phyloP scores from a whole-genome alignment of 2,797 vertebrate genomes.

The Megalops cyprinoides region DNA sequence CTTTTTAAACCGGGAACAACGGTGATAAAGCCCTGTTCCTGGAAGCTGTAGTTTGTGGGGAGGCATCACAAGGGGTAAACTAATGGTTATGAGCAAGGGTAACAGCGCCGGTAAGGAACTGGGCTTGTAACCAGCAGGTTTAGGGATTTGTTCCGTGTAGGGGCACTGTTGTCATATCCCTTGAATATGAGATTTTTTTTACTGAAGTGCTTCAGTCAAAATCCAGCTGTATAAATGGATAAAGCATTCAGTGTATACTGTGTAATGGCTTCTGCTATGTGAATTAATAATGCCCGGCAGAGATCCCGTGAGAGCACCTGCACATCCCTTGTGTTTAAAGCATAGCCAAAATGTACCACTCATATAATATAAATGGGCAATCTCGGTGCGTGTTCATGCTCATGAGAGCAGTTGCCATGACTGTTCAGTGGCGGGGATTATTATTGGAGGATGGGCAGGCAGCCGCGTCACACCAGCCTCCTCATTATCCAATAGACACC shows the following conservation, averaged over 20 bases:
- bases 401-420: slow-evolving; percentile 13
- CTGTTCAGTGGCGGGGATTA: slow-evolving; percentile 41
- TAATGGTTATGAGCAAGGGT: background rate
- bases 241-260: background rate
- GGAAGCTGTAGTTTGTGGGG: slow-evolving; percentile 34
- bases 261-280: background rate
- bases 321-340: background rate
- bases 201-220: background rate
- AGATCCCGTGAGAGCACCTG: background rate
- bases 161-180: background rate
- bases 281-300: background rate
- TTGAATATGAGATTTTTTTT: background rate
- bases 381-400: background rate
- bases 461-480: slow-evolving; percentile 60
- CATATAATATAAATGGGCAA: too few species aligned
- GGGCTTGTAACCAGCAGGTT: background rate
- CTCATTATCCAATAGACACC: slow-evolving; percentile 69
- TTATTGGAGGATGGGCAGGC: slow-evolving; percentile 60
- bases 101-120: slow-evolving; percentile 9
- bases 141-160: background rate
- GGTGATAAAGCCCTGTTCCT: slow-evolving; percentile 17
- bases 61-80: background rate
- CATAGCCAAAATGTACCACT: background rate
- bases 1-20: slow-evolving; percentile 9
- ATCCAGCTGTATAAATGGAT: background rate